These are phyloP conservation scores for Megalops atlanticus DNA, from an alignment of 2,113 vertebrate species.

Conservation along the genomic window DNA sequence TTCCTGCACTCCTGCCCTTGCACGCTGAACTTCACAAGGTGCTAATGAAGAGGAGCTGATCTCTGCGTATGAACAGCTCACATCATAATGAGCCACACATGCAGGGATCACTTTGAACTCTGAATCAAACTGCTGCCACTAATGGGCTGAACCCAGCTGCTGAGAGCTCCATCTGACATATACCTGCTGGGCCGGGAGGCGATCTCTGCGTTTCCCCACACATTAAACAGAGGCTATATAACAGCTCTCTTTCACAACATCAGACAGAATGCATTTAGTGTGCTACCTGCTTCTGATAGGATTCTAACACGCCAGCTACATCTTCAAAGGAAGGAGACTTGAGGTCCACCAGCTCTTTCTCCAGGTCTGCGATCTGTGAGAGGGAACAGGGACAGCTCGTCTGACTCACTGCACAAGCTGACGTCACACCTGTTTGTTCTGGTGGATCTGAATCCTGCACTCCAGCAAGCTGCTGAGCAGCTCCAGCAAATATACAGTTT, in stretches of 20 bases:
- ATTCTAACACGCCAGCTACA: constrained; percentile 75
- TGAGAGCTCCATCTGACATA: not conserved
- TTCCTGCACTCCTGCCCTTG: not conserved
- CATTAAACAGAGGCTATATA: not conserved
- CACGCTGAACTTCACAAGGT: constrained; percentile 11
- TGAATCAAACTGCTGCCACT: not conserved
- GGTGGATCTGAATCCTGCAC: too few relatives aligned
- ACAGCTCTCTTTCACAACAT: not conserved
- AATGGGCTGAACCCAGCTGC: not conserved
- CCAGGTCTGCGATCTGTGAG: constrained; percentile 77
- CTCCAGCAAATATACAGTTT: too few relatives aligned
- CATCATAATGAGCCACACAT: too few relatives aligned
- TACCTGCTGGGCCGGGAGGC: not conserved
- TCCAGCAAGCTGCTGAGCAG: too few relatives aligned
- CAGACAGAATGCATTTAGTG: not conserved
- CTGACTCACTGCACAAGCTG: not conserved
- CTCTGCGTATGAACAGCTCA: too few relatives aligned
- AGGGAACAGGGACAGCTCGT: constrained; percentile 9
- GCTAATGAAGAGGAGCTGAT: constrained; percentile 6
- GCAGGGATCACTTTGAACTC: not conserved
- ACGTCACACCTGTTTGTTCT: not conserved
- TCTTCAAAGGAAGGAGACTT: constrained; percentile 79
- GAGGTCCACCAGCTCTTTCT: constrained; percentile 82
- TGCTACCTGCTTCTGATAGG: constrained; percentile 82
- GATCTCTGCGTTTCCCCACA: not conserved